These are phyloP conservation scores for Halichondria panicea DNA, from an alignment of 37 sponge, comb jelly and placozoan genomes.

Conservation along the genomic window DNA sequence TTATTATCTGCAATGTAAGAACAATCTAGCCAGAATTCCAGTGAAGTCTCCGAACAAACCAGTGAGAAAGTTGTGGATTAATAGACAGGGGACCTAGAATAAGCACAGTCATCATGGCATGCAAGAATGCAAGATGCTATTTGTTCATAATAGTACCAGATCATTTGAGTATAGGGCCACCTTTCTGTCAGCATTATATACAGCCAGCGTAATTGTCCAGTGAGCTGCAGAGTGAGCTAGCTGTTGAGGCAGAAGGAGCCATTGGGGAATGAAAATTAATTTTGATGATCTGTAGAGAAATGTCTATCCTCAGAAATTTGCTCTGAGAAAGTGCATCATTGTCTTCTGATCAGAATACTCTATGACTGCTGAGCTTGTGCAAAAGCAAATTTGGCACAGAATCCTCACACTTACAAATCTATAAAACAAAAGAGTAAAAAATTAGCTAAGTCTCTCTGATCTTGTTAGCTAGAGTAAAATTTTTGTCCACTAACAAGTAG, in stretches of 20 bases:
- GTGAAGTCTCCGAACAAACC: constrained; percentile 42
- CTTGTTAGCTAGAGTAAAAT: too few relatives aligned
- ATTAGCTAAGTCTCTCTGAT: too few relatives aligned
- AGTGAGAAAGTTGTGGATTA: constrained; percentile 11
- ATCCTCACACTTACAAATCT: too few relatives aligned
- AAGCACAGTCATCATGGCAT: constrained; percentile 26
- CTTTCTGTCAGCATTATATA: constrained; percentile 1
- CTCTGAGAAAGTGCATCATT: too few relatives aligned
- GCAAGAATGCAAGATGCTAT: constrained; percentile 11
- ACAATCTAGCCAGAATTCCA: constrained; percentile 23
- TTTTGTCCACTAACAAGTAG: too few relatives aligned
- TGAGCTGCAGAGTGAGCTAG: too few relatives aligned
- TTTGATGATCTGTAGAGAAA: too few relatives aligned
- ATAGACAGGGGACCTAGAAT: constrained; percentile 57
- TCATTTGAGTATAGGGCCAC: background rate
- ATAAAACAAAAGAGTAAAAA: too few relatives aligned
- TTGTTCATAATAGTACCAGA: constrained; percentile 20
- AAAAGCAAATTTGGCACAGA: too few relatives aligned
- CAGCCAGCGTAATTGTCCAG: constrained; percentile 12
- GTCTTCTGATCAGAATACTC: too few relatives aligned
- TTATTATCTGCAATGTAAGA: constrained; percentile 61
- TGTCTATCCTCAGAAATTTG: too few relatives aligned
- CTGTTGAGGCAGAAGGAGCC: constrained; percentile 40
- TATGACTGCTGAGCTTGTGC: too few relatives aligned
- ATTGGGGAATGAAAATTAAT: constrained; percentile 1